These are phyloP conservation scores for Mobula birostris DNA, from an alignment of 2,113 vertebrate genomes.

Conservation along the genomic window DNA sequence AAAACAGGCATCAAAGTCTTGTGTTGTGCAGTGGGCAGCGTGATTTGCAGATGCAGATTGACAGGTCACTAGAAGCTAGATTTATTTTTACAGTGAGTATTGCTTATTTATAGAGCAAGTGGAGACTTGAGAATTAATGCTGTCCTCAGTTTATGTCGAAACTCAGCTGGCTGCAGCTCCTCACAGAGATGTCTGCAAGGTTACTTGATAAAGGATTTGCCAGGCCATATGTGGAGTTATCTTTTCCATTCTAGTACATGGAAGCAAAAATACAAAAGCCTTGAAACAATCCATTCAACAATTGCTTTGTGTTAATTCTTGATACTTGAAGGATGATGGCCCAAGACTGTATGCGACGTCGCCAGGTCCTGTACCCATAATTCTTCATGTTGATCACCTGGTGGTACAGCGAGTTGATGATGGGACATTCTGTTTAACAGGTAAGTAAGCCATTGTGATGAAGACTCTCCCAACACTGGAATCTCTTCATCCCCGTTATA, in stretches of 20 bases:
- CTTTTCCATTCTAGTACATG: neutral
- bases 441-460: constrained; percentile 51
- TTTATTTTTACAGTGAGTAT: neutral
- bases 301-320: neutral
- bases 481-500: neutral
- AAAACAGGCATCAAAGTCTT: too few species aligned
- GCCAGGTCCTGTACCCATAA: constrained; percentile 74
- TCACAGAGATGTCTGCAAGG: neutral
- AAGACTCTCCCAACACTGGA: neutral
- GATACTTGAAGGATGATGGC: constrained; percentile 71
- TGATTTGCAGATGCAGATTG: too few species aligned
- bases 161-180: neutral
- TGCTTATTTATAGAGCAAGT: neutral
- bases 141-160: neutral
- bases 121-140: neutral
- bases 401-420: constrained; percentile 74
- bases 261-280: neutral
- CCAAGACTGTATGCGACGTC: constrained; percentile 80
- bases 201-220: neutral
- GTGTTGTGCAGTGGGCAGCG: too few species aligned
- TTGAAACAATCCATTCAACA: neutral
- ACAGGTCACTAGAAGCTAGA: neutral
- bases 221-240: neutral
- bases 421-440: constrained; percentile 71
- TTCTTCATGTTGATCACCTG: constrained; percentile 68